Percentiles rank a stretch among this genome's conserved stretches.
Conservation (phyloP, 2,797 vertebrate genomes). For the Anniella stebbinsi region DNA sequence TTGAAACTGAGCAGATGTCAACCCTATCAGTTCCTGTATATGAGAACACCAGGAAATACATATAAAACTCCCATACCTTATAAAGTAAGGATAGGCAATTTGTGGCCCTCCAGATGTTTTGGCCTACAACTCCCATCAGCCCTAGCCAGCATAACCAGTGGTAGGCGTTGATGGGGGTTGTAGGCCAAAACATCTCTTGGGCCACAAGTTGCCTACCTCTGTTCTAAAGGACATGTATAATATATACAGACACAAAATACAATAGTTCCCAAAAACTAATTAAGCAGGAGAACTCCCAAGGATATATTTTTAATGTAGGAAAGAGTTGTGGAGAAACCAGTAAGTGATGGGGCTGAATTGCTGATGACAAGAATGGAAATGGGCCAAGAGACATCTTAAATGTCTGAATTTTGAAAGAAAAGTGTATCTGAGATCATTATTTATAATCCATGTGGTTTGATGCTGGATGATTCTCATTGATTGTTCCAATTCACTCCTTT, state of each 20-base stretch:
- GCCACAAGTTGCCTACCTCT: not conserved
- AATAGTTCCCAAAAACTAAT: not conserved
- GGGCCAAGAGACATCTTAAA: slow-evolving; percentile 19
- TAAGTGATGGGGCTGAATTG: not conserved
- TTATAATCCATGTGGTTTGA: not conserved
- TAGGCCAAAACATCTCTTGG: not conserved
- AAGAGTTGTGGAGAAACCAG: slow-evolving; percentile 7
- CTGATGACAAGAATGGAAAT: slow-evolving; percentile 6
- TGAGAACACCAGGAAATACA: not conserved
- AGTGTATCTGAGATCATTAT: not conserved
- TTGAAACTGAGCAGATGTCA: not conserved
- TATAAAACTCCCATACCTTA: not conserved
- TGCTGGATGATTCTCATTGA: not conserved
- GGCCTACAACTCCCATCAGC: not conserved
- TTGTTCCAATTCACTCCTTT: not conserved
- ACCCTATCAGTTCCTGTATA: not conserved
- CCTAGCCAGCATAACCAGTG: not conserved
- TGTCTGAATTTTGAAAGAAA: slow-evolving; percentile 11
- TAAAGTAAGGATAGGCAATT: not conserved
- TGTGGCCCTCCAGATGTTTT: not conserved
- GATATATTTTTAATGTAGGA: not conserved
- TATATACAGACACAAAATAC: not conserved
- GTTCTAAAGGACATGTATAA: not conserved
- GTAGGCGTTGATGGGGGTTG: not conserved
- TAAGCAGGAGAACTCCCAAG: not conserved